Base-by-base conservation (phyloP, 2,888 invertebrate genomes). In the Apodemia hepburni region DNA sequence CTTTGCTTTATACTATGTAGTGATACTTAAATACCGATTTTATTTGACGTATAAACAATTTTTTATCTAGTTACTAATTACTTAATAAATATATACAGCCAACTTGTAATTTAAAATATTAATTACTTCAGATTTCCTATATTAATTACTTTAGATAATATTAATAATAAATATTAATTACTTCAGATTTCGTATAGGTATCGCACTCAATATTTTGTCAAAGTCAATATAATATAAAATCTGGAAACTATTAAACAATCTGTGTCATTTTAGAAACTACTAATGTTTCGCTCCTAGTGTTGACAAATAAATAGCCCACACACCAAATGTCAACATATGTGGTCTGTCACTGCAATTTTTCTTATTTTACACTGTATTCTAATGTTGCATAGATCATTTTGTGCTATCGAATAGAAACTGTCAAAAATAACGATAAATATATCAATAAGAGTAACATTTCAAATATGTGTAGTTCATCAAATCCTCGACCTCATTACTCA, bases 401-500 rank as follows among this genome's bases (percentile, higher is more conserved):
- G 1, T 33, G 33, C 33, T 33, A 33, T 9, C 33, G 9, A 33
- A 8, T 9, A 9, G 33, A 33, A 1, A 8, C 42, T 42, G 42
- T 42, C 42, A 42, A 42, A 42, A 42, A 12, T 42, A 15, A 42
- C 5, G 79, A 82, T 84, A 81, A 84, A 84, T 81, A 78, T 75
- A 80, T 85, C 83, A 78, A 82, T 81, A 78, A 75, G 78, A 73
- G 74, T 42, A 74, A 73, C 76, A 78, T 81, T 82, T 81, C 77
- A 81, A 83, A 82, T 76, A 80, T 72, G 75, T 71, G 75, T 74
- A 78, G 80, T 85, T 83, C 82, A 82, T 85, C 86, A 85, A 84
- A 85, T 84, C 80, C 81, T 83, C 80, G 80, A 76, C 74, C 80
- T 76, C 81, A 84, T 85, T 83, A 80, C 79, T 84, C 84, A 85